Evolutionary conservation across 2,113 vertebrate species (phyloP), one percentile per base, ranked within the genome.

Genomic region (Tympanuchus pallidicinctus): DNA sequence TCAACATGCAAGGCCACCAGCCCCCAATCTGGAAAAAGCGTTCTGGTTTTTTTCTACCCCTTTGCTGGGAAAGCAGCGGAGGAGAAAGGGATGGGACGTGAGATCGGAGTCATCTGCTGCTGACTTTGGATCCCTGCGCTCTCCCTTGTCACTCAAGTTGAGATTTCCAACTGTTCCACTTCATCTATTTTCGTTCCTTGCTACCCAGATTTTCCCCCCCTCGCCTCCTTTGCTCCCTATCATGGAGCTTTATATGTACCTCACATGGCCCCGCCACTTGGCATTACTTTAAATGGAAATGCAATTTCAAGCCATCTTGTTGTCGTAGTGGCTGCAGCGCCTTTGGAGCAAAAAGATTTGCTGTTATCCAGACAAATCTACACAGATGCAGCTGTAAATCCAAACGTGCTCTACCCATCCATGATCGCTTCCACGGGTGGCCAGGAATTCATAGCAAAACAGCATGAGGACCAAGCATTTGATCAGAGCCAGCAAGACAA

Each of bases 1-100:
- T 98, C 98, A 98, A 98, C 98, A 98, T 98, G 97, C 95, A 97
- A 95, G 97, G 95, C 97, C 81, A 19, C 95, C 90, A 84, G 97
- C 88, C 95, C 95, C 97, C 96, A 96, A 81, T 97, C 98, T 98
- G 98, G 97, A 98, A 98, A 98, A 98, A 95, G 70, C 74, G 97
- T 97, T 98, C 90, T 84, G 72, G 5, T 1, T 83, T 90, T 89
- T 92, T 82, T 59, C 30, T 96, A 86, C 86, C 72, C 94, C 89
- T 19, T 90, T 13, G 72, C 96, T 95, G 97, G 96, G 97, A 97
- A 97, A 94, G 81, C 17, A 0, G 91, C 80, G 0, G 85, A 19
- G 6, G 21, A 74, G 54, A 82, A 76, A 79, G 42, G 89, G 87
- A 96, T 82, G 70, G 93, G 97, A 94, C 81, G 11, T 89, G 84